A percentile compares a stretch with the other conserved stretches of the same genome.
phyloP scores from a whole-genome alignment of 2,113 vertebrate species.

The Ochotona princeps region DNA sequence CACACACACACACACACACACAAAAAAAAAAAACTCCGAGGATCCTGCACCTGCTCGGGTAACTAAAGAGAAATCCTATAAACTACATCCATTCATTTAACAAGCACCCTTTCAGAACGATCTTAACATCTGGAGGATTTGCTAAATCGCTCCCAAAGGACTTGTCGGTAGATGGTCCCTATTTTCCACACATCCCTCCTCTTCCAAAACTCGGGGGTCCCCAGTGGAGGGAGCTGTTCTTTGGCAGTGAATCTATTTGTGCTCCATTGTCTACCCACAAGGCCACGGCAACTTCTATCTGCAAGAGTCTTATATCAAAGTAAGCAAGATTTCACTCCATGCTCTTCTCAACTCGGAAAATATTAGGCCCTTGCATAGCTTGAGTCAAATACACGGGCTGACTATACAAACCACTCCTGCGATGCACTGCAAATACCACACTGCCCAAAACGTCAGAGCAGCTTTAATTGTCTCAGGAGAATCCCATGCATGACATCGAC shows the following conservation, averaged over 20 bases:
- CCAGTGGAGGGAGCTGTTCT: background rate
- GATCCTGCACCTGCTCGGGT: background rate
- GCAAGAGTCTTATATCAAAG: background rate
- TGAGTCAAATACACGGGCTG: background rate
- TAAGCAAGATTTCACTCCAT: background rate
- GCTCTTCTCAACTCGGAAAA: background rate
- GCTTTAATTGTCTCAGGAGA: too few species aligned
- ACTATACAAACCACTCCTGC: too few species aligned
- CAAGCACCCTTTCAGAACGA: rapidly evolving
- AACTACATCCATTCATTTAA: background rate
- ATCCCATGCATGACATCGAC: too few species aligned
- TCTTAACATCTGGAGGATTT: background rate
- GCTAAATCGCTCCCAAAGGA: background rate
- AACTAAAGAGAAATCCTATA: background rate
- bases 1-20: background rate
- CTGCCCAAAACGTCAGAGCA: too few species aligned
- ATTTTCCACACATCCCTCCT: background rate
- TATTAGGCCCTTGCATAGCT: too few species aligned
- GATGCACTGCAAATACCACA: too few species aligned
- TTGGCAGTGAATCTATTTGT: background rate
- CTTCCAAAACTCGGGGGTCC: background rate
- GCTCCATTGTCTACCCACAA: background rate
- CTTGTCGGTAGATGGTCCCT: background rate
- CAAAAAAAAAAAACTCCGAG: background rate
- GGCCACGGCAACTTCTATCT: background rate